Evolutionary conservation across 2,888 invertebrate genomes (phyloP).

Genomic region (Leuctra nigra): DNA sequence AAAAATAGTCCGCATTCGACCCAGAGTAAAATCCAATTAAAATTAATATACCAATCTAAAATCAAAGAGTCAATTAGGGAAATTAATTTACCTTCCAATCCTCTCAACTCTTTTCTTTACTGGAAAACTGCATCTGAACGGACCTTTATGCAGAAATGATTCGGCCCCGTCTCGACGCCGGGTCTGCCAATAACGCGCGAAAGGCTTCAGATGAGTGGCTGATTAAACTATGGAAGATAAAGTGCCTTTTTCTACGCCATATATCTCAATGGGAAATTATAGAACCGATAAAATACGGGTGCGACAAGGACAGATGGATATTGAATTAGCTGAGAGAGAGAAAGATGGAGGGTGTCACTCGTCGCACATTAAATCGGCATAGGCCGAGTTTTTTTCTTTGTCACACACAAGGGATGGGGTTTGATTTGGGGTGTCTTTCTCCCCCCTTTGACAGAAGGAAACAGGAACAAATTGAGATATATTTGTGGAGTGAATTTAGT

Average conservation of each 20-base stretch:
- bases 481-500: too few species aligned
- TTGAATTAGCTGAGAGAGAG: constrained; percentile 2
- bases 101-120: too few species aligned
- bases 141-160: too few species aligned
- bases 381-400: constrained; percentile 10
- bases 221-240: constrained; percentile 15
- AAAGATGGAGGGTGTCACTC: constrained; percentile 5
- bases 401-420: neutral
- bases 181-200: too few species aligned
- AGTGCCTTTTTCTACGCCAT: constrained; percentile 16
- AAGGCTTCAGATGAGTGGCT: too few species aligned
- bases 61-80: too few species aligned
- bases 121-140: too few species aligned
- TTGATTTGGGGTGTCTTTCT: neutral
- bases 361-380: constrained; percentile 14
- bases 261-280: constrained; percentile 19
- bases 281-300: constrained; percentile 15
- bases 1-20: too few species aligned
- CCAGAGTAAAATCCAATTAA: too few species aligned
- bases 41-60: too few species aligned
- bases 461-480: constrained; percentile 14
- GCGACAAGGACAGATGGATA: neutral
- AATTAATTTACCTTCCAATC: too few species aligned
- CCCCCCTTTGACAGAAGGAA: neutral
- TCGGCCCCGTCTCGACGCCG: too few species aligned